Base-by-base conservation (phyloP, 2,888 invertebrate genomes). In the Arge pagana region DNA sequence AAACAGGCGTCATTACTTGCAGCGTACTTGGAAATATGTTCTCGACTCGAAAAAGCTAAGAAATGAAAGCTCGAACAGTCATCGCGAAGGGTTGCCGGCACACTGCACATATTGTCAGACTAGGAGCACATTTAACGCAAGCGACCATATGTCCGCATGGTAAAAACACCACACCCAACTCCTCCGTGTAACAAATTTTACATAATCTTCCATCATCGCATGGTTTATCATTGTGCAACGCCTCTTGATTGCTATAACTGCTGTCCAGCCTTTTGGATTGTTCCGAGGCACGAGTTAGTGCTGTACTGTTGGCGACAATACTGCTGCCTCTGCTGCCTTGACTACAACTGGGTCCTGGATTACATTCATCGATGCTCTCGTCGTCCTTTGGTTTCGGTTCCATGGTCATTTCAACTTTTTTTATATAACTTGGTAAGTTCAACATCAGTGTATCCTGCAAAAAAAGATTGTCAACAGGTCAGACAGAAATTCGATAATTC, bases 121-220 rank as follows among this genome's bases (percentile, higher is more conserved):
- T 87, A 18, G 92, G 85, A 33, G 95, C 93, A 81, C 97, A 97
- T 69, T 89, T 88, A 49, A 89, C 87, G 79, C 97, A 97, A 43
- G 94, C 89, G 50, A 94, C 89, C 67, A 96, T 88, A 80, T 97
- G 97, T 59, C 95, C 93, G 79, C 97, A 97, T 42, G 97, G 96
- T 67, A 96, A 82, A 80, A 97, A 96, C 64, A 93, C 89, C 56
- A 96, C 89, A 62, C 90, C 89, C 64, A 91, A 85, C 78, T 95
- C 93, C 68, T 88, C 87, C 54, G 85, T 88, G 79, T 88, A 93
- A 78, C 97, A 97, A 64, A 97, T 93, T 80, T 92, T 93, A 79
- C 96, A 97, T 63, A 90, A 78, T 65, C 86, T 85, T 55, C 82
- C 82, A 66, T 76, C 76, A 24, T 76, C 72, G 15, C 62, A 53